Evolutionary conservation across 2,797 vertebrate species (phyloP).

Genomic region (Parauchenoglanis ngamensis): DNA sequence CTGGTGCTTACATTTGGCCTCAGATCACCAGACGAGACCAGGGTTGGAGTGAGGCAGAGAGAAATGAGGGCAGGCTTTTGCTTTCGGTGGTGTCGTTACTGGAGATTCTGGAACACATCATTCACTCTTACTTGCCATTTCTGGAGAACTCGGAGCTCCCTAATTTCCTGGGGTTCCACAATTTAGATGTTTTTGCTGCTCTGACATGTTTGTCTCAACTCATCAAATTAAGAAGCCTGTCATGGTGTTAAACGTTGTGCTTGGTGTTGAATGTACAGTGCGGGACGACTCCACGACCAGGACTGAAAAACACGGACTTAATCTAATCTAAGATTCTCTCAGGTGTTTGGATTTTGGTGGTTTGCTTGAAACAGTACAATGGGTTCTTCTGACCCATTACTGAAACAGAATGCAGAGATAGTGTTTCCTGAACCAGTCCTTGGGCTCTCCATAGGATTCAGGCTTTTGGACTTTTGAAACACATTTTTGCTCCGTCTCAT

Average conservation of each 20-base stretch:
- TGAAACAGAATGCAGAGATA: neutral
- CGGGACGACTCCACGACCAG: neutral
- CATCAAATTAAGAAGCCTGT: neutral
- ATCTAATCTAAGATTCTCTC: neutral
- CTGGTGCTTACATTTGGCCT: slow-evolving; percentile 81
- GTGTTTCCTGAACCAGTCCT: neutral
- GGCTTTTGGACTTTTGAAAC: neutral
- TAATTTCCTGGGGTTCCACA: neutral
- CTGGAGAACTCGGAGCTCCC: neutral
- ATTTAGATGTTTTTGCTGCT: neutral
- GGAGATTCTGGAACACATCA: neutral
- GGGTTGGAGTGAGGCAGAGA: slow-evolving; percentile 70
- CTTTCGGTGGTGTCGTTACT: slow-evolving; percentile 30
- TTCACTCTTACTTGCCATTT: neutral
- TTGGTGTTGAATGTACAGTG: neutral
- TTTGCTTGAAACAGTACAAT: neutral
- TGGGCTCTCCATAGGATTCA: neutral
- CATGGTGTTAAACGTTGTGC: neutral
- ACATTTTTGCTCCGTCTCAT: neutral
- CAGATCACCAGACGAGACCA: slow-evolving; percentile 73
- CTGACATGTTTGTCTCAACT: neutral
- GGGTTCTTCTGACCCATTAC: neutral
- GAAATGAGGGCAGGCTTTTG: slow-evolving; percentile 63
- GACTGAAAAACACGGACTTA: neutral
- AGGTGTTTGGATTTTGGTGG: neutral